These are phyloP conservation scores for Drosophila malerkotliana DNA, from an alignment of 1,140 invertebrate genomes.

Conservation along the genomic window DNA sequence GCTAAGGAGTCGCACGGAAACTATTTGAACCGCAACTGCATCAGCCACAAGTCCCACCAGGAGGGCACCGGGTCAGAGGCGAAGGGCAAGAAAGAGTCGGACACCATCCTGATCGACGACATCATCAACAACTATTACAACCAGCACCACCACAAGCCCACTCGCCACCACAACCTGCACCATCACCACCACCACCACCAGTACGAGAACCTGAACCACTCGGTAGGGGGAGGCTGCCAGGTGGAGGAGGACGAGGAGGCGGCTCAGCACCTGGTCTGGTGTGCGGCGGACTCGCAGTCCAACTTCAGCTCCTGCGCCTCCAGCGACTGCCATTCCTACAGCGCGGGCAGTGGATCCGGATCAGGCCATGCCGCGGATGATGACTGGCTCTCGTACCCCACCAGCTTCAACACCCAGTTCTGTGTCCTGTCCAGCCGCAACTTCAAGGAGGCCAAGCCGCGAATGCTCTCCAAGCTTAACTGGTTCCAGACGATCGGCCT, in stretches of 20 bases:
- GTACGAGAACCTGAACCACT: slow-evolving; percentile 58
- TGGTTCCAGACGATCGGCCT: slow-evolving; percentile 92
- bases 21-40: slow-evolving; percentile 86
- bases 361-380: slow-evolving; percentile 68
- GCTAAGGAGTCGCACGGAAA: slow-evolving; percentile 85
- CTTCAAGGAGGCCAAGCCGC: slow-evolving; percentile 90
- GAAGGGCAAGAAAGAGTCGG: slow-evolving; percentile 55
- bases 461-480: slow-evolving; percentile 92
- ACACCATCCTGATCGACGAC: slow-evolving; percentile 72
- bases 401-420: slow-evolving; percentile 92
- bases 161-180: slow-evolving; percentile 16
- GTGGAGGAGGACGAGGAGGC: slow-evolving; percentile 86
- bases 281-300: slow-evolving; percentile 86
- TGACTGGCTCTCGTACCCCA: slow-evolving; percentile 88
- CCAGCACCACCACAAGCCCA: slow-evolving; percentile 53
- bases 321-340: slow-evolving; percentile 86
- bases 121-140: slow-evolving; percentile 80
- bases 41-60: slow-evolving; percentile 68
- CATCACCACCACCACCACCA: slow-evolving; percentile 48
- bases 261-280: slow-evolving; percentile 89
- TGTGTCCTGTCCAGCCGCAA: slow-evolving; percentile 90
- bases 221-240: slow-evolving; percentile 38
- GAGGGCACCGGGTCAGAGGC: slow-evolving; percentile 17
- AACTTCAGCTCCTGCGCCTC: slow-evolving; percentile 88
- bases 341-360: slow-evolving; percentile 58